Evolutionary conservation across 2,888 invertebrate genomes (phyloP), one percentile per base, ranked within the genome.

Genomic region (Drosophila rubida): DNA sequence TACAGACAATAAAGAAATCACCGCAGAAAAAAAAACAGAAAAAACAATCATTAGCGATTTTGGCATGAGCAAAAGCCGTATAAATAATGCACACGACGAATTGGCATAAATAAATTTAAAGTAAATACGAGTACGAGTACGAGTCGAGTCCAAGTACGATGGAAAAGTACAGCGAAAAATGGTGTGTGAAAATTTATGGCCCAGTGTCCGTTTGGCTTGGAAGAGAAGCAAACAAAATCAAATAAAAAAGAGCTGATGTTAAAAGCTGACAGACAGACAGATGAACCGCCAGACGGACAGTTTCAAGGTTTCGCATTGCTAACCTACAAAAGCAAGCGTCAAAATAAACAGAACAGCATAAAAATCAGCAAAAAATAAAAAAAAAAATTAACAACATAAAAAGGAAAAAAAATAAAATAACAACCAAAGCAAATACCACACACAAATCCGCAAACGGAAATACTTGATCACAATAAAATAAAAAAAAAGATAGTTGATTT

Each of bases 271-370:
- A 72, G 69, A 65, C 84, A 72, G 69, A 41, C 60, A 35, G 41
- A 37, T 37, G 35, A 32, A n/a, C n/a, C 32, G 32, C 32, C 35
- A 37, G 35, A 37, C 35, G 35, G 35, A 37, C 25, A 39, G 16
- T 53, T 75, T 78, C 83, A 86, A 83, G 83, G 83, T 65, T 78
- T 78, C 58, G 54, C 58, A 72, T 81, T 84, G 79, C 81, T 83
- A 87, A 83, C 83, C 83, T 69, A 83, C 84, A 84, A 81, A 86
- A 68, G 45, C 53, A 14, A 50, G 35, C 58, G 60, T 67, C 42
- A 76, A 73, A 76, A 73, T 69, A 82, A 80, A 80, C 82, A 82
- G 69, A 80, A 84, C 79, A 74, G 68, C 60, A 63, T 32, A 49
- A 60, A 78, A 75, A 66, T 54, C 50, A 61, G 45, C 19, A 32